Evolutionary conservation across 1,140 invertebrate genomes (phyloP).

Genomic region (Drosophila jambulina): DNA sequence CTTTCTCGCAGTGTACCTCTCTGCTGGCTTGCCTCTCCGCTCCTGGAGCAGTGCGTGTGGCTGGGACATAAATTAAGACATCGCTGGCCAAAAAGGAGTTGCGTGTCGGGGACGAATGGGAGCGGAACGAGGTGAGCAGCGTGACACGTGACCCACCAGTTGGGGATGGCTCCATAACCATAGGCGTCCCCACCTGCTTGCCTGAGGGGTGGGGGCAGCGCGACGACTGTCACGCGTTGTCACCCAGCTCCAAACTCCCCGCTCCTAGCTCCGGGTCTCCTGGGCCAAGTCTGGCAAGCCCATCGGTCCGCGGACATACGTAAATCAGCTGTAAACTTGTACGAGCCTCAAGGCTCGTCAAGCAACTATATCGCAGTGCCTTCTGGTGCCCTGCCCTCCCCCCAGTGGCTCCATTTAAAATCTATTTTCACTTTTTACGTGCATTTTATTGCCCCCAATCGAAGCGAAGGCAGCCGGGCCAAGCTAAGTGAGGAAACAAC

Average conservation of each 20-base stretch:
- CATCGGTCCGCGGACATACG: constrained; percentile 7
- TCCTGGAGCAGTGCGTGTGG: constrained; percentile 50
- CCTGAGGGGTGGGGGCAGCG: background rate
- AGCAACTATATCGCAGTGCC: background rate
- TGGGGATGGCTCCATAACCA: constrained; percentile 8
- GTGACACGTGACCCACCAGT: constrained; percentile 70
- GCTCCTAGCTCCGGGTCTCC: background rate
- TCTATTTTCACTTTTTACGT: constrained; percentile 40
- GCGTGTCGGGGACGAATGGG: constrained; percentile 52
- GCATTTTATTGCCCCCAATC: constrained; percentile 34
- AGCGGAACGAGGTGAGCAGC: constrained; percentile 18
- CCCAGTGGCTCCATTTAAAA: constrained; percentile 14
- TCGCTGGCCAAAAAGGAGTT: constrained; percentile 40
- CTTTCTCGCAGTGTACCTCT: constrained; percentile 6
- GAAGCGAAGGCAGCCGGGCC: constrained; percentile 9
- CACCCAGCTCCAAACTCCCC: constrained; percentile 13
- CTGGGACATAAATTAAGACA: constrained; percentile 68
- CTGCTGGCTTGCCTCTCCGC: background rate
- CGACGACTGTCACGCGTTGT: constrained; percentile 66
- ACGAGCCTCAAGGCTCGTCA: background rate
- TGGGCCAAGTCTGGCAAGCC: constrained; percentile 1
- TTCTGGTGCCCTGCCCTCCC: too few relatives aligned
- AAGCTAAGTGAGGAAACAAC: background rate
- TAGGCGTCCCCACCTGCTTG: background rate
- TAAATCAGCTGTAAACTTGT: constrained; percentile 28